These are phyloP conservation scores for Cepaea hortensis DNA, from an alignment of 2,888 invertebrate species.

Conservation along the genomic window DNA sequence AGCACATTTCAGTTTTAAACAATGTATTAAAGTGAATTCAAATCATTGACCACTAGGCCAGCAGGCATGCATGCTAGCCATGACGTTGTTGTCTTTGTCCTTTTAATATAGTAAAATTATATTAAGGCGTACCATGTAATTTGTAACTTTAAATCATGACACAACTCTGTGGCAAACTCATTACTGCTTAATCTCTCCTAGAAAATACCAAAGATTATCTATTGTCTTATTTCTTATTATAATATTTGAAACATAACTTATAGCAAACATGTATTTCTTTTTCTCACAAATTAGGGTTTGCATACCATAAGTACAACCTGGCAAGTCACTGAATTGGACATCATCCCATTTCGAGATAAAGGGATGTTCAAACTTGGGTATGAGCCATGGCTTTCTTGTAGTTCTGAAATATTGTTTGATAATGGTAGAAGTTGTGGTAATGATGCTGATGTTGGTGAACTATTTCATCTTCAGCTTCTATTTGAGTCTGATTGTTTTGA, in stretches of 20 bases:
- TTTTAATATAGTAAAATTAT: no score
- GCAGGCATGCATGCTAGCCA: no score
- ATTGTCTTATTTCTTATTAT: no score
- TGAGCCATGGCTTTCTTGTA: neutral
- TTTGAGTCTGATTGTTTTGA: no score
- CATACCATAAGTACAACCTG: constrained; percentile 85
- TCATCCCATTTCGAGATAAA: constrained; percentile 83
- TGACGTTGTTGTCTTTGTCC: no score
- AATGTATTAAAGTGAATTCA: no score
- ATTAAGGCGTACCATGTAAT: no score
- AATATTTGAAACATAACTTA: neutral
- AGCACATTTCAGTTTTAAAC: no score
- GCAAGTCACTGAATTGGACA: constrained; percentile 84
- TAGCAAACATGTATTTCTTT: neutral
- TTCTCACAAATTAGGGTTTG: constrained; percentile 74
- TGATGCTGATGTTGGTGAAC: neutral
- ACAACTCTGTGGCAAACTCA: no score
- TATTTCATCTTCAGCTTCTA: neutral
- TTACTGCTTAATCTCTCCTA: no score
- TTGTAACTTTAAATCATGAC: no score
- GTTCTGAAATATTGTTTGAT: neutral
- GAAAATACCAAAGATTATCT: neutral
- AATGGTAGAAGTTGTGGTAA: neutral
- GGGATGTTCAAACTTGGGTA: constrained; percentile 83
- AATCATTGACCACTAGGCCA: no score